Evolutionary conservation across 2,888 invertebrate species (phyloP).

Genomic region (Campoplex nolae): DNA sequence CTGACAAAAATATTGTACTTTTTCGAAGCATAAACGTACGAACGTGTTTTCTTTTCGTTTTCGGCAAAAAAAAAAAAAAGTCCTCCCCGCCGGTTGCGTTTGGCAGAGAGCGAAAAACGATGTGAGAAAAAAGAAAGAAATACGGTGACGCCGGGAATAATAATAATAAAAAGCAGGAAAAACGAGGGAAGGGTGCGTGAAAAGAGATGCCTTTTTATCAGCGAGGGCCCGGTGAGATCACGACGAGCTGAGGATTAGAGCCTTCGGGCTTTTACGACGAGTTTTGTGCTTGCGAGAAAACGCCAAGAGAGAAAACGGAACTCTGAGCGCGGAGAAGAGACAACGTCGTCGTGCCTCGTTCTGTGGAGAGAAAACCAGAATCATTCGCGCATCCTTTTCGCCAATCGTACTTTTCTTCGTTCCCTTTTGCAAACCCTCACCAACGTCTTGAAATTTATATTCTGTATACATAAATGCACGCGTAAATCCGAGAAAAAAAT

Average conservation of each 20-base stretch:
- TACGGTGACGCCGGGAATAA: not conserved
- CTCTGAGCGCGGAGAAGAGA: conserved; percentile 29
- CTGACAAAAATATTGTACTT: not conserved
- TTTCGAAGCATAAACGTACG: not conserved
- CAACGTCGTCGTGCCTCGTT: conserved; percentile 36
- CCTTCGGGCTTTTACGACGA: conserved; percentile 65
- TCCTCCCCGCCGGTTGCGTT: conserved; percentile 22
- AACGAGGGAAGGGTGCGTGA: conserved; percentile 44
- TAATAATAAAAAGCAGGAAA: conserved; percentile 12
- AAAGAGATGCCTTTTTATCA: conserved; percentile 65
- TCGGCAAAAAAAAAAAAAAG: not conserved
- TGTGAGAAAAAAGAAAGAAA: not conserved
- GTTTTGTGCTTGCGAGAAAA: conserved; percentile 56
- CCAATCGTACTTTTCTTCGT: conserved; percentile 33
- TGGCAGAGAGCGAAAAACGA: conserved; percentile 39
- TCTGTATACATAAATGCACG: not conserved
- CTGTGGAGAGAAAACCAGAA: conserved; percentile 8
- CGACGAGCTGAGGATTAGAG: conserved; percentile 64
- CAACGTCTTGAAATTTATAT: conserved; percentile 18
- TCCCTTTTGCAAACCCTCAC: conserved; percentile 25
- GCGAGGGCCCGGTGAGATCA: conserved; percentile 55
- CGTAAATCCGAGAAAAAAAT: not conserved
- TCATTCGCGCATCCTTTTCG: conserved; percentile 3
- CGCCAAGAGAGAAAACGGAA: conserved; percentile 35
- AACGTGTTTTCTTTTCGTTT: conserved; percentile 20